These are phyloP conservation scores for Clamator glandarius DNA, from an alignment of 2,797 vertebrate species.

Conservation along the genomic window DNA sequence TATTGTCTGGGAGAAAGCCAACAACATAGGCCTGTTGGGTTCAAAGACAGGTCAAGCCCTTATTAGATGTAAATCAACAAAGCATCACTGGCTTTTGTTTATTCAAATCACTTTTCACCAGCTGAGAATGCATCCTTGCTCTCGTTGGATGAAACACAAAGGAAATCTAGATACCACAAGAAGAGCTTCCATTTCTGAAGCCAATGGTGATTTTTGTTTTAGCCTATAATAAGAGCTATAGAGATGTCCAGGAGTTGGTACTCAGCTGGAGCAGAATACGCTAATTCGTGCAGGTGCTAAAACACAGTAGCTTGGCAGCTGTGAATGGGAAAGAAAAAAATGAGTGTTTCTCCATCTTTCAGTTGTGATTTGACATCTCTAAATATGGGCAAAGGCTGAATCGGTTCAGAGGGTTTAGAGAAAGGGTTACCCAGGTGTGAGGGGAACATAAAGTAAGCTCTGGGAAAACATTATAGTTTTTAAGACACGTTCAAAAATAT, in stretches of 20 bases:
- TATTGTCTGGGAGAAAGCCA: not conserved
- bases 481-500: not conserved
- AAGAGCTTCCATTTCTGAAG: slow-evolving; percentile 3
- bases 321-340: slow-evolving; percentile 31
- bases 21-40: not conserved
- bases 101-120: not conserved
- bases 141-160: not conserved
- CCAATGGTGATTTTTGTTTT: not conserved
- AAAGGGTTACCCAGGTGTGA: not conserved
- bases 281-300: slow-evolving; percentile 60
- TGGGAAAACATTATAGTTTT: not conserved
- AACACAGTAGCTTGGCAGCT: slow-evolving; percentile 48
- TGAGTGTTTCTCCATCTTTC: not conserved
- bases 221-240: not conserved
- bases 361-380: slow-evolving; percentile 6
- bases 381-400: not conserved
- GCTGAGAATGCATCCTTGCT: not conserved
- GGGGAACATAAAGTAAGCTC: not conserved
- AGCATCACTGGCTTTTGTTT: not conserved
- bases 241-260: slow-evolving; percentile 18
- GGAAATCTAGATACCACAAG: not conserved
- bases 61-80: not conserved
- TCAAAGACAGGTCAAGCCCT: not conserved
- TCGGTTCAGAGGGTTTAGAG: not conserved
- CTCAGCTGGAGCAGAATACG: not conserved